Base-by-base conservation (phyloP, 1,140 invertebrate species). In the Drusus annulatus region DNA sequence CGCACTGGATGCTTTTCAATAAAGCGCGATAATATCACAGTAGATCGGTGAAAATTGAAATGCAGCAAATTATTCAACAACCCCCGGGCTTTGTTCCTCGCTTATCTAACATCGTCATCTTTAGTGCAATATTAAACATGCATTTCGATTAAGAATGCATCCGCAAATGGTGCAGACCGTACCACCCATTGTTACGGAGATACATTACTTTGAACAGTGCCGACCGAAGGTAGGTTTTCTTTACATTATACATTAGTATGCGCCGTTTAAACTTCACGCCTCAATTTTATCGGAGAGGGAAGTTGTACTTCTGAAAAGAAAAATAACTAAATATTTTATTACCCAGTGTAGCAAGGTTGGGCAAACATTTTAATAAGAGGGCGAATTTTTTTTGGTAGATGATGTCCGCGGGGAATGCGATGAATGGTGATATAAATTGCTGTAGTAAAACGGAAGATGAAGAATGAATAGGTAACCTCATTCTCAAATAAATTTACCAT, bases 141-240 rank as follows among this genome's bases (percentile, higher is more conserved):
- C 1, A 65, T 65, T 65, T 65, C n/a, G 62, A 65, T 31, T 65
- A 65, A 65, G 36, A 65, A n/a, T 65, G 28, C 28, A 65, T 28
- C 16, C 68, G 31, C 19, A 21, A 21, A 16, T 25, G 51, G 36
- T 17, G 51, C 17, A 25, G 17, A 23, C 45, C 17, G n/a, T 50
- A 50, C 23, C 10, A 1, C 51, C 16, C 68, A 79, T 79, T 73
- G 78, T 60, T 60, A 62, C 62, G 31, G 28, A 21, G 69, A 71
- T 79, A 79, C 56, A 2, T 10, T 10, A 74, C 56, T 56, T 79
- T 60, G 74, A 73, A 79, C 45, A 74, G 69, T 23, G 51, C 50
- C 62, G 77, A 17, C 19, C 23, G 8, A 79, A 69, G 69, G 17
- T 79, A 45, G 52, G 25, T 79, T 45, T 58, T 52, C 50, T 73